A percentile compares a stretch with the other conserved stretches of the same genome.
phyloP scores from a whole-genome alignment of 2,888 invertebrate genomes.

The Stramonita haemastoma region DNA sequence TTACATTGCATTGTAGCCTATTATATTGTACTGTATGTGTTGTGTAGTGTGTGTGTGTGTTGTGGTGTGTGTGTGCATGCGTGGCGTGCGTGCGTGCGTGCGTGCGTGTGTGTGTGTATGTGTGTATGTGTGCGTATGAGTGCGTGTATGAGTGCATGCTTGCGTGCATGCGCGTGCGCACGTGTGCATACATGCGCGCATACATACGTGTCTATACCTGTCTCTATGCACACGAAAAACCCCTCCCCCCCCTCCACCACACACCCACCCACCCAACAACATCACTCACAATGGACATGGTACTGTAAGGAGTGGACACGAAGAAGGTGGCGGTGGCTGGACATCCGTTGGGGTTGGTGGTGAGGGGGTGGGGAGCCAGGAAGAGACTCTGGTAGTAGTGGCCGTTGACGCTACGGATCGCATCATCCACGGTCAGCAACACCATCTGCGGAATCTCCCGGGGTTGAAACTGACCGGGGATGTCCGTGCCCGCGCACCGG shows the following conservation, averaged over 20 bases:
- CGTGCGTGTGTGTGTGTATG: neutral
- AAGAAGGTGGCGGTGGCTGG: conserved; percentile 86
- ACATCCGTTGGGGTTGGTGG: conserved; percentile 83
- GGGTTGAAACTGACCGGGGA: conserved; percentile 50
- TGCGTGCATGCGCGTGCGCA: neutral
- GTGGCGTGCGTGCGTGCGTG: neutral
- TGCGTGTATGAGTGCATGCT: neutral
- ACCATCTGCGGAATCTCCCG: conserved; percentile 59
- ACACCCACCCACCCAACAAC: too few relatives aligned
- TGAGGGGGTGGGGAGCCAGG: conserved; percentile 30
- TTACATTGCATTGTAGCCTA: too few relatives aligned
- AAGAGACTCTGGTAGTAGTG: conserved; percentile 53
- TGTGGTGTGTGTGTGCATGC: neutral
- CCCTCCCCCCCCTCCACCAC: too few relatives aligned
- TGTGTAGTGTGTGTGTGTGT: neutral
- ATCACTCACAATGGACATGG: conserved; percentile 15
- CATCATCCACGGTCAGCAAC: conserved; percentile 64
- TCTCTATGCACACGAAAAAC: neutral
- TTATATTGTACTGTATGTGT: neutral
- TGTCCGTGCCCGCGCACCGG: conserved; percentile 50
- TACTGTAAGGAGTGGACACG: conserved; percentile 98
- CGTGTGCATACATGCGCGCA: neutral
- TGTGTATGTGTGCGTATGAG: neutral
- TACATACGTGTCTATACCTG: neutral
- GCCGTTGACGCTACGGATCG: conserved; percentile 53